Conservation (phyloP, 2,113 vertebrate species). For the Coreoperca whiteheadi region DNA sequence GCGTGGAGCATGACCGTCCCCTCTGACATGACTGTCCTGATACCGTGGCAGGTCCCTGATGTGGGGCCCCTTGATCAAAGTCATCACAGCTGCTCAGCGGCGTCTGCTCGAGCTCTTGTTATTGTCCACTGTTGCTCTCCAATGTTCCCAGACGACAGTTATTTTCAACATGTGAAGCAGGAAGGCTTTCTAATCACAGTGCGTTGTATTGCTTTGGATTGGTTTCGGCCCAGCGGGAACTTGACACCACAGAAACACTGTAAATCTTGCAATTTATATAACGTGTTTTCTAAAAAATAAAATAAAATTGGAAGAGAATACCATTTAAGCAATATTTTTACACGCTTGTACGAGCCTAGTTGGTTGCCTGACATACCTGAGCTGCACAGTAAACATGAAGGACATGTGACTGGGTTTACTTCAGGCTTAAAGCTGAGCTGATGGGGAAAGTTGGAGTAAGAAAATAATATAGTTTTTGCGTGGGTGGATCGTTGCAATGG, state of each 20-base stretch:
- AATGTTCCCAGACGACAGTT: background rate
- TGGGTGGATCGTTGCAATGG: background rate
- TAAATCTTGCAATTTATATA: background rate
- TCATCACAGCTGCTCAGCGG: conserved; percentile 11
- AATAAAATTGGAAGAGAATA: background rate
- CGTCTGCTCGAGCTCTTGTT: background rate
- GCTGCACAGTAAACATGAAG: conserved; percentile 41
- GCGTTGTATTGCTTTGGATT: background rate
- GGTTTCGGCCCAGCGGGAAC: background rate
- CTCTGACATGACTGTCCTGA: conserved; percentile 7
- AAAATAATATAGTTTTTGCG: conserved; percentile 12
- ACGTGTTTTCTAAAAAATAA: too few relatives aligned
- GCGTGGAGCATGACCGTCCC: background rate
- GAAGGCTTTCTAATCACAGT: background rate
- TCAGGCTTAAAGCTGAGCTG: conserved; percentile 48
- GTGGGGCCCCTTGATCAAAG: background rate
- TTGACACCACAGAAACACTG: background rate
- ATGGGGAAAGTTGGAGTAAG: conserved; percentile 14
- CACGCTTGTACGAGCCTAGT: background rate
- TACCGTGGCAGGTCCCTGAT: conserved; percentile 22
- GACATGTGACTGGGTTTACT: conserved; percentile 66
- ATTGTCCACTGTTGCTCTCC: background rate
- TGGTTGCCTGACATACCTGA: conserved; percentile 17
- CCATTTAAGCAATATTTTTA: background rate
- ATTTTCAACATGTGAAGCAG: background rate